These are phyloP conservation scores for Pyrrhosoma nymphula DNA, from an alignment of 2,888 invertebrate genomes.

Conservation along the genomic window DNA sequence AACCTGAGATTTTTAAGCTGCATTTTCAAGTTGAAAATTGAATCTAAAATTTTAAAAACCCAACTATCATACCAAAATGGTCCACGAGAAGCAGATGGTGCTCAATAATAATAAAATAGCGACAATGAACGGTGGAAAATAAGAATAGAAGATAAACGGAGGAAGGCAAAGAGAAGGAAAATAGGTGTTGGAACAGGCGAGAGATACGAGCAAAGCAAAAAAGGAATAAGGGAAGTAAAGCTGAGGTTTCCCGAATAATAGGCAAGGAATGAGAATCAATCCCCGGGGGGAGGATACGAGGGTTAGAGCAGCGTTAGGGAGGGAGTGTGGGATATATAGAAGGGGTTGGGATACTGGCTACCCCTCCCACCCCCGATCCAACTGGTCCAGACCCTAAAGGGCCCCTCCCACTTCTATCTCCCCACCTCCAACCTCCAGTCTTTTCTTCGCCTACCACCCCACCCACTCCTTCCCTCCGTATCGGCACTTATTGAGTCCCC, in stretches of 20 bases:
- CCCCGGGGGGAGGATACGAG: background rate
- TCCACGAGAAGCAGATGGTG: too few relatives aligned
- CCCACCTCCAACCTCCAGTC: background rate
- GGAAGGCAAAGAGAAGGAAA: background rate
- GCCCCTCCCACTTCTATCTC: background rate
- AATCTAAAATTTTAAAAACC: too few relatives aligned
- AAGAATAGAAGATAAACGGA: background rate
- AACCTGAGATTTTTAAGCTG: too few relatives aligned
- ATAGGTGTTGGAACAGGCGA: too few relatives aligned
- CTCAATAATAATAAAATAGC: background rate
- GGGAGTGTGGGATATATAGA: background rate
- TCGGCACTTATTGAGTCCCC: slow-evolving; percentile 72
- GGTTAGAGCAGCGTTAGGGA: background rate
- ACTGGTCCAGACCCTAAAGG: background rate
- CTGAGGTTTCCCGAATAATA: background rate
- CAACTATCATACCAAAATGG: too few relatives aligned
- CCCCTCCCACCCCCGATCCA: background rate
- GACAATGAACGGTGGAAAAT: background rate
- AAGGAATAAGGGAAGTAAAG: background rate
- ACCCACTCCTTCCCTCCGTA: slow-evolving; percentile 30
- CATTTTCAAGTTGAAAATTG: too few relatives aligned
- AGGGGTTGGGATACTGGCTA: background rate
- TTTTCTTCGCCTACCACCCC: slow-evolving; percentile 26
- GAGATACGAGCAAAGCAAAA: background rate
- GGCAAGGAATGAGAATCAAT: background rate